Base-by-base conservation (phyloP, 2,113 vertebrate genomes). In the Hippolais icterina region DNA sequence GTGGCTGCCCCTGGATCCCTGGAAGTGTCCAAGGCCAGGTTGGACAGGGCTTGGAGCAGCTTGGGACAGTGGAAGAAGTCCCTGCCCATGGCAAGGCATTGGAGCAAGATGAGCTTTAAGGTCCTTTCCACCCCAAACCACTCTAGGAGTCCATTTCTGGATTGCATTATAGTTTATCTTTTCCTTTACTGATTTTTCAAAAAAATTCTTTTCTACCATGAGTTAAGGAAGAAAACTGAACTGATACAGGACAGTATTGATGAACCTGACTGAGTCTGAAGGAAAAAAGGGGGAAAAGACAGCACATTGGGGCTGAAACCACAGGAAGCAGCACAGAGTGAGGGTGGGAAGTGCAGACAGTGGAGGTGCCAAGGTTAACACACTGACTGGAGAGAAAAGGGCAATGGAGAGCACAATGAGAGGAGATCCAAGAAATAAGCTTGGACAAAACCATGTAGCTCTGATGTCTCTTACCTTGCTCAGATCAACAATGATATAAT, bases 21-120 rank as follows among this genome's bases (percentile, higher is more conserved):
- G 41, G 8, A 16, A 47, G 31, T 6, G 25, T 28, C 22, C 56
- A 44, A 56, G 19, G 5, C 4, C 27, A 77, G 22, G 10, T 0
- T 42, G 6, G 29, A 49, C 0, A 0, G 31, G 10, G 29, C 18
- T 37, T 63, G 25, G 41, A 70, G 15, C 5, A 83, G 0, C 9
- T 9, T 37, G 27, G 25, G 1, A 16, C 4, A 10, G 11, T 20
- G 15, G 19, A 15, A 24, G 0, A 0, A 0, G 19, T 15, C 27
- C 27, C 49, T 63, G 71, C 3, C 14, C 12, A 17, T 4, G 15
- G 10, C 17, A 90, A 6, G 2, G 5, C 2, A 22, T 2, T 17
- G 64, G 31, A 63, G 23, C 3, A 6, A 28, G 11, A 28, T 37
- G 25, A 69, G 12, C 5, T 49, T 83, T 70, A 10, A 56, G 15